Base-by-base conservation (phyloP, 2,888 invertebrate genomes). In the Rhingia rostrata region DNA sequence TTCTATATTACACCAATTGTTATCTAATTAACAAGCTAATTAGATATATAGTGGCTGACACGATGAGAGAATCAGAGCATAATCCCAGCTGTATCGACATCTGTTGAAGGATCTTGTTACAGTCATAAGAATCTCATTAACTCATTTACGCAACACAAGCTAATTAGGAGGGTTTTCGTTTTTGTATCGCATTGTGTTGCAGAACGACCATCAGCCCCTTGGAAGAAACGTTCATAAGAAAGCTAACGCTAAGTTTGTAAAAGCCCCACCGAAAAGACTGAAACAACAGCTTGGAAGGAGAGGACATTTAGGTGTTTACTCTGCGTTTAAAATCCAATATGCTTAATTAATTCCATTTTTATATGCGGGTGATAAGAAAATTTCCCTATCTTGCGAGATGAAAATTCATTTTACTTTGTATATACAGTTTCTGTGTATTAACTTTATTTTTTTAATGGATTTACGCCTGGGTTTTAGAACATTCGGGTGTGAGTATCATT, bases 281-380 rank as follows among this genome's bases (percentile, higher is more conserved):
- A 77, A 82, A 47, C 70, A 72, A 58, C 10, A 30, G 49, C 10
- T 39, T 60, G 47, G 12, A 30, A 10, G n/a, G 69, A 56, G 72
- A 54, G 66, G 72, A 75, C 67, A 61, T 77, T 78, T 41, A 70
- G 58, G 47, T 77, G 77, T 70, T 70, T 72, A 51, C 72, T 82
- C 56, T 49, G 72, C 60, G 64, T 70, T 82, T 78, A 72, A 60
- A 77, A 72, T 82, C 72, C 77, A 82, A 78, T 82, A 82, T 78
- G 73, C 83, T 83, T 79, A 83, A 83, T 83, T 83, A 83, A 79
- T 83, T 83, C 67, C 73, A 83, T 69, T 83, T 83, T 83, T 79
- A 83, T 22, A 22, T 83, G 73, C 73, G 83, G 83, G 79, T 43
- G 67, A 58, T 64, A 61, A 73, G 73, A 63, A 79, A 60, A 61